Evolutionary conservation across 2,797 vertebrate species (phyloP), one percentile per base, ranked within the genome.

Genomic region (Lepidocolaptes lacrymiger): DNA sequence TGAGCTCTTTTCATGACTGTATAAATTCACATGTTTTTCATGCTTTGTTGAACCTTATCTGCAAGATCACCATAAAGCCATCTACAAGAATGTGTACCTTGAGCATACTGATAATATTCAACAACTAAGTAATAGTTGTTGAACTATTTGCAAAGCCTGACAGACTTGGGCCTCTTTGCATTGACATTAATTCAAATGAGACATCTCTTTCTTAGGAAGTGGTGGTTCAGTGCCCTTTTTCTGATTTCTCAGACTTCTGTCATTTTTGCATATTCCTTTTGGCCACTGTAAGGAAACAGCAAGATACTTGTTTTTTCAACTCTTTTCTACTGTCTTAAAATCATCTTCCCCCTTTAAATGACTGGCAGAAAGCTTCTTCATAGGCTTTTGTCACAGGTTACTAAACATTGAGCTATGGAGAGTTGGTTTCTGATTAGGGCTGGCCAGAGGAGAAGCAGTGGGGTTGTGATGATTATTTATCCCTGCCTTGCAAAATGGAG

Each of bases 171-270:
- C 51, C 73, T 75, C 63, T 84, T n/a, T 44, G 26, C 6, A 0
- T 52, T 95, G 91, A 81, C 76, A 73, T 95, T 88, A 92, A 81
- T 76, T 88, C 79, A 89, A 92, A 81, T 32, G 61, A 85, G 85
- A 93, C 58, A n/a, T 92, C 79, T 92, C 81, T 92, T 88, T 94
- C 92, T 72, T 63, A 56, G 51, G 59, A 20, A 34, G 23, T 22
- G 26, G 41, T 81, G 58, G 55, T 34, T 93, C 55, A 69, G 32
- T 67, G 67, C 94, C 82, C 68, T 92, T 95, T 91, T 36, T 21
- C 41, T 69, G 61, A 34, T 78, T 81, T 78, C 51, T 83, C 55
- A 73, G 36, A 26, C 8, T 74, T 63, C 22, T 4, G 4, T 49
- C 61, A 20, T 85, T 93, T 91, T 88, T 83, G n/a, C 22, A 10